Conservation (phyloP, 2,888 invertebrate species). For the Polia nebulosa region DNA sequence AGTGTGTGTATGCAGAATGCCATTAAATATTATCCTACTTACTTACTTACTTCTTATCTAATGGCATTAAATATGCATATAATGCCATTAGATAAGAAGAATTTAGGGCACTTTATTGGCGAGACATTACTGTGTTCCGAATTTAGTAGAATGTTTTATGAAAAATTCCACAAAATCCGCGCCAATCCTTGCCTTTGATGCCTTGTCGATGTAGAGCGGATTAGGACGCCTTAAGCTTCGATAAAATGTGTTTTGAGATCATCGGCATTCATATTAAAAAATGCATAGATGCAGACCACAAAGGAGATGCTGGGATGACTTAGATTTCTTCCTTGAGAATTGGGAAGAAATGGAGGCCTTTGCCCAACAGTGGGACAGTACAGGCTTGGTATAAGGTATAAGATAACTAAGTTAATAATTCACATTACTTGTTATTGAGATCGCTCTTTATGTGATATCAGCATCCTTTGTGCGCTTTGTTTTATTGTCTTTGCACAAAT, state of each 20-base stretch:
- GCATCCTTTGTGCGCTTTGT: constrained; percentile 44
- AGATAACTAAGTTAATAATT: neutral
- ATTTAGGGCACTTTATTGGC: neutral
- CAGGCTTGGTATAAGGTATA: no score
- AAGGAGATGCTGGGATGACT: no score
- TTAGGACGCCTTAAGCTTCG: neutral
- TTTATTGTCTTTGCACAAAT: constrained; percentile 44
- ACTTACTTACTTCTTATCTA: no score
- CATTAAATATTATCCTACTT: no score
- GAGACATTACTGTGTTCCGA: neutral
- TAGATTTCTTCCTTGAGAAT: no score
- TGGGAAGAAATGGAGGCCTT: no score
- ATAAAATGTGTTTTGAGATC: neutral
- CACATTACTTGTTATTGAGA: constrained; percentile 12
- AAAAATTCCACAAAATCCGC: constrained; percentile 1
- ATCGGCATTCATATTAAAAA: constrained; percentile 4
- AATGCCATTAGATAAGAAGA: neutral
- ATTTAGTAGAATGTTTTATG: constrained; percentile 1
- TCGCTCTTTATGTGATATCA: constrained; percentile 25
- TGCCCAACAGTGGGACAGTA: no score
- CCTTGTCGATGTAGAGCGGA: neutral
- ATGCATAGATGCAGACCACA: neutral
- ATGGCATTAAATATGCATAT: no score
- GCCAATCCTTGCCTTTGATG: neutral
- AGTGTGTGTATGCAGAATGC: no score